Evolutionary conservation across 2,113 vertebrate species (phyloP).

Genomic region (Chauna torquata): DNA sequence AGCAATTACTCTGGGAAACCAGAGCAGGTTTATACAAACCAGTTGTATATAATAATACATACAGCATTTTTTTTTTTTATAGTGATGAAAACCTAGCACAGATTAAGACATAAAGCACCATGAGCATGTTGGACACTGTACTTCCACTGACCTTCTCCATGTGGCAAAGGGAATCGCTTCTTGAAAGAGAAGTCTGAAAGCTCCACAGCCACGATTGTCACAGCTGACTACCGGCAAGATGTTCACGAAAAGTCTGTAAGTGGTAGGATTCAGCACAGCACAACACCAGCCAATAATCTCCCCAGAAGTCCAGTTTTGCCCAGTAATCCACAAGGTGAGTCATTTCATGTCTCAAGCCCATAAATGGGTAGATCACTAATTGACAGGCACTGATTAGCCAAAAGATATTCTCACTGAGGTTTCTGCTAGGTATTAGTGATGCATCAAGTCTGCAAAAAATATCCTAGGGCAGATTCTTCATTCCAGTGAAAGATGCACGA

Average conservation of each 20-base stretch:
- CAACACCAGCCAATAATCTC: slow-evolving; percentile 32
- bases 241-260: slow-evolving; percentile 35
- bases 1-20: neutral
- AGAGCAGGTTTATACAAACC: neutral
- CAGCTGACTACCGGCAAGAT: slow-evolving; percentile 59
- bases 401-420: neutral
- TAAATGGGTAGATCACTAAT: neutral
- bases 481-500: slow-evolving; percentile 74
- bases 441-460: slow-evolving; percentile 76
- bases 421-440: slow-evolving; percentile 42
- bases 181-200: slow-evolving; percentile 57
- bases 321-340: slow-evolving; percentile 55
- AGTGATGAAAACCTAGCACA: neutral
- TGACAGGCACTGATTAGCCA: slow-evolving; percentile 25
- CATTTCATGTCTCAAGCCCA: neutral
- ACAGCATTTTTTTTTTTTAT: neutral
- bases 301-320: slow-evolving; percentile 57
- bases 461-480: slow-evolving; percentile 75
- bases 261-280: slow-evolving; percentile 31
- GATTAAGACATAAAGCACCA: neutral
- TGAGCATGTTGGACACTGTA: neutral
- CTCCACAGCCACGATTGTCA: slow-evolving; percentile 71
- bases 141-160: slow-evolving; percentile 68
- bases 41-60: neutral
- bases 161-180: slow-evolving; percentile 17